Base-by-base conservation (phyloP, 2,797 vertebrate species). In the Avahi laniger region DNA sequence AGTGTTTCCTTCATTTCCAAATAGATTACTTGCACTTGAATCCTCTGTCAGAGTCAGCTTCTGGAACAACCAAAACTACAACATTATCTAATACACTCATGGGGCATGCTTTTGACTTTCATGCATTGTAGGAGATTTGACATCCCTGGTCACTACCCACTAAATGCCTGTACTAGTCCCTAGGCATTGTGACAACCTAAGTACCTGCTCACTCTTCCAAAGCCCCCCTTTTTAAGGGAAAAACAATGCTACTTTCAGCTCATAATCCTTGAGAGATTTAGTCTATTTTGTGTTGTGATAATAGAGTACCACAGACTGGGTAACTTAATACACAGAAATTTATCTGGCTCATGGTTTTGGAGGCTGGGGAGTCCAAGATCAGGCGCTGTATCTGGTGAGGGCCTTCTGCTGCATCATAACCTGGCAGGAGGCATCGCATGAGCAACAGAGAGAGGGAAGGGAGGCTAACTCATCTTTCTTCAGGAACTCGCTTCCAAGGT, bases 191-290 rank as follows among this genome's bases (percentile, higher is more conserved):
- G 17, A 57, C 3, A 84, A 24, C 4, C 13, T 52, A 57, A 57
- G 11, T 48, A 43, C 59, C 15, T 89, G 15, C 4, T 52, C 30
- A 52, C 0, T 15, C 2, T 3, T 61, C 17, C 22, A 63, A 61
- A 59, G 26, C 7, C 26, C 2, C 5, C 15, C 15, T 24, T 14
- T 22, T 2, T 18, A 17, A 33, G 9, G 14, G n/a, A 7, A 4
- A 13, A 52, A 17, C 18, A 43, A 78, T 14, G 15, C 4, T 41
- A 76, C 10, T 41, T 22, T 8, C 4, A 73, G 12, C 11, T 30
- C 38, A 50, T 69, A 50, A 85, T 84, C 28, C 24, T 54, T 54
- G 50, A 79, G 14, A 54, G 50, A 9, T 11, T 79, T 54, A 38
- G n/a, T 79, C 12, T 79, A 7, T 38, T 24, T 54, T 26, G 50